Conservation (phyloP, 2,888 invertebrate genomes). For the Scrobipalpa costella region DNA sequence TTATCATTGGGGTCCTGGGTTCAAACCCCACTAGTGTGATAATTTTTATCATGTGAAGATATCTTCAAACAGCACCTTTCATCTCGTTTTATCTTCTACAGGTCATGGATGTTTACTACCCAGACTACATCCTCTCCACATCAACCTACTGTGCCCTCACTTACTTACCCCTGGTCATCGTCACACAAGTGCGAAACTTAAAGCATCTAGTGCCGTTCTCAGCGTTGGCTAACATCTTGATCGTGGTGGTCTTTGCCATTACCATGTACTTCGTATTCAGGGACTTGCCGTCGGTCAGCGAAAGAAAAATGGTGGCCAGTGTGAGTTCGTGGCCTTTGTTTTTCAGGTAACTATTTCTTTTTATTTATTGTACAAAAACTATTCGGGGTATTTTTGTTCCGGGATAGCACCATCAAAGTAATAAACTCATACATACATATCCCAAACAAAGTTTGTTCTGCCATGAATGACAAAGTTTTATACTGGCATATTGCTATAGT, state of each 20-base stretch:
- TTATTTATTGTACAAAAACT: too few relatives aligned
- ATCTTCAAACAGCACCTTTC: too few relatives aligned
- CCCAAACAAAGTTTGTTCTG: too few relatives aligned
- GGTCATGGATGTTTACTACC: conserved; percentile 74
- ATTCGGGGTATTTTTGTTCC: too few relatives aligned
- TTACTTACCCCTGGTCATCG: conserved; percentile 84
- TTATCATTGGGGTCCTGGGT: too few relatives aligned
- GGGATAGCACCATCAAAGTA: too few relatives aligned
- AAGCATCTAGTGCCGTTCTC: conserved; percentile 95
- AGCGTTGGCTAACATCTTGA: conserved; percentile 90
- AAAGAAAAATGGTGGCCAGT: conserved; percentile 73
- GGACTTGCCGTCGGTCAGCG: conserved; percentile 62
- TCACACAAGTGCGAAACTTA: conserved; percentile 88
- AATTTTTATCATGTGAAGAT: too few relatives aligned
- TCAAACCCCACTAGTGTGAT: too few relatives aligned
- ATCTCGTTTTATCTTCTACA: conserved; percentile 51
- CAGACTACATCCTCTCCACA: conserved; percentile 74
- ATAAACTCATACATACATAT: too few relatives aligned
- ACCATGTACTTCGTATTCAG: conserved; percentile 91
- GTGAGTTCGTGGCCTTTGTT: conserved; percentile 89
- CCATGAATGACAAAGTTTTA: too few relatives aligned
- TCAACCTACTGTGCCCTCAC: conserved; percentile 84
- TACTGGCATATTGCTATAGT: too few relatives aligned
- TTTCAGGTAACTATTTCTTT: conserved; percentile 87
- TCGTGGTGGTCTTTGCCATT: conserved; percentile 88